These are phyloP conservation scores for Stenichneumon culpator DNA, from an alignment of 2,888 invertebrate species.

Conservation along the genomic window DNA sequence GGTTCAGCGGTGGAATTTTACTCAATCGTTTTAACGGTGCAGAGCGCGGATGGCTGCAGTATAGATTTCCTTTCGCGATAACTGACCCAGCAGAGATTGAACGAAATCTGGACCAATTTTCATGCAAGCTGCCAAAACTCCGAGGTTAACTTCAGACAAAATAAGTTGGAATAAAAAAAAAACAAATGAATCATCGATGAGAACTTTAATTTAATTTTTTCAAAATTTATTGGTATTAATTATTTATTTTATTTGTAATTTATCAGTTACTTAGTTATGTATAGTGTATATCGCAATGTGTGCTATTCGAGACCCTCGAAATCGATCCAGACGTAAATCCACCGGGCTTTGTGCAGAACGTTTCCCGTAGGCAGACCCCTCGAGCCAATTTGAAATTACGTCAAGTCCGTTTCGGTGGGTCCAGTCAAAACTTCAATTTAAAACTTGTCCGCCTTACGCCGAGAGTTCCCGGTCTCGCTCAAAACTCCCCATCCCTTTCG, in stretches of 20 bases:
- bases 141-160: background rate
- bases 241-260: background rate
- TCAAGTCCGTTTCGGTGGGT: conserved; percentile 81
- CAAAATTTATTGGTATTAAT: background rate
- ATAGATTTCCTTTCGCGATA: background rate
- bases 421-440: conserved; percentile 83
- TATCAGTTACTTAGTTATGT: background rate
- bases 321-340: conserved; percentile 13
- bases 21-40: conserved; percentile 7
- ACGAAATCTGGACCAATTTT: background rate
- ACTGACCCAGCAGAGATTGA: background rate
- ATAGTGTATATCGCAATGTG: background rate
- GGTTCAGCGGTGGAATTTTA: conserved; percentile 19
- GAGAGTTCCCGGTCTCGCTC: conserved; percentile 4
- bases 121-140: conserved; percentile 2
- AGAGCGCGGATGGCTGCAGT: background rate
- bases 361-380: conserved; percentile 55
- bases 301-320: background rate
- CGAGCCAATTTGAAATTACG: conserved; percentile 80
- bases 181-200: background rate
- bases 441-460: conserved; percentile 75
- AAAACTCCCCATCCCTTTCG: background rate
- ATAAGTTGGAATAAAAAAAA: background rate
- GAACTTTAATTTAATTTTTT: background rate
- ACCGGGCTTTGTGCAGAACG: conserved; percentile 16